Base-by-base conservation (phyloP, 2,797 vertebrate genomes). In the Pipistrellus kuhlii region DNA sequence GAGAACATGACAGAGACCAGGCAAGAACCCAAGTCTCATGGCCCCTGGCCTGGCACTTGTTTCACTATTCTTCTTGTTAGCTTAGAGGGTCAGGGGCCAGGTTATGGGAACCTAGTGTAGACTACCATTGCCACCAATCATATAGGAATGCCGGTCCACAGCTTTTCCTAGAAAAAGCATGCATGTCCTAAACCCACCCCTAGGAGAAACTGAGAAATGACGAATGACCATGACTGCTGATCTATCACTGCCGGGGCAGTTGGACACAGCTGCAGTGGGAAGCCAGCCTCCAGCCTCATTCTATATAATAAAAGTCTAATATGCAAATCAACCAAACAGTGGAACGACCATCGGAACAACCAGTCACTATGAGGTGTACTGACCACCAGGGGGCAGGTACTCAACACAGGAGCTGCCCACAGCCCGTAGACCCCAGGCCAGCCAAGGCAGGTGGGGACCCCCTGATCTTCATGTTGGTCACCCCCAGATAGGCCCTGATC, bases 161-260 rank as follows among this genome's bases (percentile, higher is more conserved):
- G 80, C 44, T 96, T 84, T 68, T 88, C 17, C 75, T 55, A 57
- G 66, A 91, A 77, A 83, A 8, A 57, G 20, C 35, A 12, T 75
- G 6, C 14, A 27, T 66, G 30, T 86, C 51, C 69, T 66, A 83
- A 68, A 44, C 1, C 53, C 30, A 20, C 6, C 13, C n/a, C 44
- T 25, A 57, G 57, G 69, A 94, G 18, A 89, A 25, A 83, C 27
- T 17, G n/a, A 64, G 15, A 41, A 89, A 73, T 91, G 68, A 75
- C 11, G 3, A 83, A 48, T 55, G 11, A 21, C 62, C 51, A 44
- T 27, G 25, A 6, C 66, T 48, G 41, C 27, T 64, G 17, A 46
- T 48, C 41, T 32, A 17, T 88, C 77, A 25, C 10, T 27, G n/a
- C 6, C 35, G 38, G 55, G 3, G 3, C 57, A 82, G 71, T 32